Evolutionary conservation across 1,140 invertebrate species (phyloP).

Genomic region (Heliothis virescens): DNA sequence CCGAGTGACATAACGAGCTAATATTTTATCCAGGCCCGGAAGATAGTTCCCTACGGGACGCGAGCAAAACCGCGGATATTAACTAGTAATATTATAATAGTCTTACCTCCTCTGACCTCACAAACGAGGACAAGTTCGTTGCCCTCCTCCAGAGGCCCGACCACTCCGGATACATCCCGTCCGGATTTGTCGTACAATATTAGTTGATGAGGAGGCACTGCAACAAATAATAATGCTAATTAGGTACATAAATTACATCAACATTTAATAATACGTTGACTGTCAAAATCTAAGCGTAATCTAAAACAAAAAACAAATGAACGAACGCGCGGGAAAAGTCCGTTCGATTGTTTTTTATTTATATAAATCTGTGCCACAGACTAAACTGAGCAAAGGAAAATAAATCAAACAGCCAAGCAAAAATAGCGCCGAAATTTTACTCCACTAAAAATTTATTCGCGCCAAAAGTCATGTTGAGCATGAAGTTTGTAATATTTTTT

Average conservation of each 20-base stretch:
- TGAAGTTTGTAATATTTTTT: too few species aligned
- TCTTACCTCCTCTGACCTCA: constrained; percentile 95
- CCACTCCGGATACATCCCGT: constrained; percentile 90
- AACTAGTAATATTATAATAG: neutral
- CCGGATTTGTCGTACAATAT: constrained; percentile 94
- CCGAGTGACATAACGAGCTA: too few species aligned
- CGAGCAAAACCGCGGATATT: too few species aligned
- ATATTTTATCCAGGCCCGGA: too few species aligned
- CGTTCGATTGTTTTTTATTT: neutral
- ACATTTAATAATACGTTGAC: neutral
- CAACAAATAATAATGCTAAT: constrained; percentile 68
- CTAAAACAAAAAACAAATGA: neutral
- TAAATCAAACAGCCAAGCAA: neutral
- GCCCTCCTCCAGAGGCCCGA: constrained; percentile 94
- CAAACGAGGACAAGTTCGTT: constrained; percentile 93
- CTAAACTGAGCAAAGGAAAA: neutral
- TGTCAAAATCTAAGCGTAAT: too few species aligned
- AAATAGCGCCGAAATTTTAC: neutral
- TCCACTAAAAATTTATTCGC: neutral
- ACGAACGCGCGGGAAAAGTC: neutral
- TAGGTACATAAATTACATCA: neutral
- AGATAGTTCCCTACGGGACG: too few species aligned
- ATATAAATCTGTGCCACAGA: neutral
- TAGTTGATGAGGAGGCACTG: constrained; percentile 95
- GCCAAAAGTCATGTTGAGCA: too few species aligned